Base-by-base conservation (phyloP, 2,113 vertebrate genomes). In the Thalassarche chlororhynchos region DNA sequence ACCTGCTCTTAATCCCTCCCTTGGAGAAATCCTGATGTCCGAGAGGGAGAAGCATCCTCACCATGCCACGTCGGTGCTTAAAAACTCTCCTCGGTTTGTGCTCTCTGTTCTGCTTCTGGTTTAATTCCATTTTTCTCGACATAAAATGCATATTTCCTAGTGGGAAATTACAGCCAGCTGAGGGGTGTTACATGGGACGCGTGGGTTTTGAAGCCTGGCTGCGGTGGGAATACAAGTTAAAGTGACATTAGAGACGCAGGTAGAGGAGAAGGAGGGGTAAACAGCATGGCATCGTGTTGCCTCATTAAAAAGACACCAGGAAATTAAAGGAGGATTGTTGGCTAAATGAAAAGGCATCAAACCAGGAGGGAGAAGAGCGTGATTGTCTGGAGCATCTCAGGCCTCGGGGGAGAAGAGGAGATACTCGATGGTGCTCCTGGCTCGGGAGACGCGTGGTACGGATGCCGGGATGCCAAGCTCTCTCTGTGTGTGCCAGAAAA, bases 41-140 rank as follows among this genome's bases (percentile, higher is more conserved):
- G 70, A 29, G 40, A 78, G 54, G 10, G 15, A 91, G 68, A 62
- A 57, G 31, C 46, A 14, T n/a, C 40, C 44, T 84, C 21, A 0
- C 34, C 12, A 1, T 11, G 38, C 25, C 68, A 19, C 12, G 7
- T 5, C 0, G 0, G 36, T 26, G 60, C 74, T 82, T 72, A 23
- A 70, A 84, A 58, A 7, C 47, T 47, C 44, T 66, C 36, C 69
- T 71, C 8, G 1, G 17, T 49, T 21, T 54, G 12, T 14, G 9
- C 28, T 68, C 19, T 25, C 40, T 36, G 16, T 52, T 84, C 79
- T 76, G 57, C 79, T 46, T 25, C 87, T 76, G 52, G 6, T 84
- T 62, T 40, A 62, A 64, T 80, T 60, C 51, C 24, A 0, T 3
- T 76, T 60, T 62, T 79, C 57, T 64, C 7, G 2, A 10, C 4